Conservation (phyloP, 2,888 invertebrate species). For the Platycheirus rosarum region DNA sequence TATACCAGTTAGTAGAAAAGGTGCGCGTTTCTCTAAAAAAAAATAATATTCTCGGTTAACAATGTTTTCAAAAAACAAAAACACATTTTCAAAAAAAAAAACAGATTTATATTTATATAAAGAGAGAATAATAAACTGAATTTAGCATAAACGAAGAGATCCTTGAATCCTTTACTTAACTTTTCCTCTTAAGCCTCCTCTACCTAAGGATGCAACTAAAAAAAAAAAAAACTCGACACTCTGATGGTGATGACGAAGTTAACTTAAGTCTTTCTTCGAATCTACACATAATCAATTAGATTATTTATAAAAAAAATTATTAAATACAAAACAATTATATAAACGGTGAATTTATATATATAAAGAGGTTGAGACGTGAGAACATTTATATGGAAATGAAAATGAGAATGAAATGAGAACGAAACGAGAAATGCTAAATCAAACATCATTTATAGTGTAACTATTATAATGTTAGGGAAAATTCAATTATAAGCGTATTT, state of each 20-base stretch:
- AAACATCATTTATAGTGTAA: slow-evolving; percentile 67
- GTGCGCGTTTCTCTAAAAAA: slow-evolving; percentile 31
- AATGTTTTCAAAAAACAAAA: slow-evolving; percentile 73
- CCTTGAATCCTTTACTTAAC: slow-evolving; percentile 2
- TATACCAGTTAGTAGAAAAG: not conserved
- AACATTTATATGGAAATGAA: not conserved
- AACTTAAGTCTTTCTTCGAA: slow-evolving; percentile 60
- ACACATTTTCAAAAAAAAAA: slow-evolving; percentile 71
- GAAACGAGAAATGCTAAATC: slow-evolving; percentile 48
- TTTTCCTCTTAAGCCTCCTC: slow-evolving; percentile 30
- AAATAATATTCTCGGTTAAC: slow-evolving; percentile 43
- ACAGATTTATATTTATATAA: slow-evolving; percentile 78
- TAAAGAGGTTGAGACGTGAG: not conserved
- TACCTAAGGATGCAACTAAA: not conserved
- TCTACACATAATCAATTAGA: slow-evolving; percentile 52
- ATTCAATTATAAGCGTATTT: slow-evolving; percentile 63
- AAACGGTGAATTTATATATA: slow-evolving; percentile 13
- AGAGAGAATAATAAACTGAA: slow-evolving; percentile 75
- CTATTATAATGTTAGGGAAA: slow-evolving; percentile 66
- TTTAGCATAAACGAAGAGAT: slow-evolving; percentile 56
- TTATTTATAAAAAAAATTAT: slow-evolving; percentile 23
- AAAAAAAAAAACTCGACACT: not conserved
- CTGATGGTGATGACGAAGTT: slow-evolving; percentile 35
- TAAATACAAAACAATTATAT: slow-evolving; percentile 6
- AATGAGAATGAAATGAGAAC: slow-evolving; percentile 22